Conservation (phyloP, 1,140 invertebrate species). For the Conus betulinus region DNA sequence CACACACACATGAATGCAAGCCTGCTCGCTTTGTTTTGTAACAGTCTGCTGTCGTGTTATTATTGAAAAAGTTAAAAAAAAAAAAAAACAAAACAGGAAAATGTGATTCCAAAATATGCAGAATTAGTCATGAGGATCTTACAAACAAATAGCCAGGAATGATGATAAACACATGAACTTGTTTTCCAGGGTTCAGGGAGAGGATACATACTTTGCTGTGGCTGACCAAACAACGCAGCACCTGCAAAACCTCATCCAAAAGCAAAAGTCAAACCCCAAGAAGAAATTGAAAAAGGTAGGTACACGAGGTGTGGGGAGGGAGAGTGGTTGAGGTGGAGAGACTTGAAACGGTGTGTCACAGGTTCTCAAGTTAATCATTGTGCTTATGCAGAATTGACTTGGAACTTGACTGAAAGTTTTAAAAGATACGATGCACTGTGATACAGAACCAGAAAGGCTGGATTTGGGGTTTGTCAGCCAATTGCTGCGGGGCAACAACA, state of each 20-base stretch:
- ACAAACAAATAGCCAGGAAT: no score
- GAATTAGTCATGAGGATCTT: not conserved
- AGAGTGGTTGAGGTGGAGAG: no score
- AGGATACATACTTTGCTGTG: conserved; percentile 48
- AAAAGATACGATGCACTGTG: no score
- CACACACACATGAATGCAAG: not conserved
- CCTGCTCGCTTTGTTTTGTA: not conserved
- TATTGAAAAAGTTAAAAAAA: not conserved
- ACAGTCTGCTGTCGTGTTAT: not conserved
- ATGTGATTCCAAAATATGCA: not conserved
- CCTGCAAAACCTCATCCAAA: conserved; percentile 51
- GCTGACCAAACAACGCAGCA: conserved; percentile 56
- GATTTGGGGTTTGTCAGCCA: no score
- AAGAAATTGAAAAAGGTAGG: conserved; percentile 38
- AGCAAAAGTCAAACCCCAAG: conserved; percentile 48
- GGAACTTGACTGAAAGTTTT: no score
- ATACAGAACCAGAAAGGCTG: no score
- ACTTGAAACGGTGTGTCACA: no score
- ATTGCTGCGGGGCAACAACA: no score
- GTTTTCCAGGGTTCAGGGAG: conserved; percentile 18
- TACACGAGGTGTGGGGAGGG: not conserved
- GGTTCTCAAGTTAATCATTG: no score
- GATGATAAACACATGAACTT: no score
- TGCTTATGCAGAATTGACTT: no score
- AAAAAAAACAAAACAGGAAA: not conserved